Evolutionary conservation across 2,888 invertebrate species (phyloP), one percentile per base, ranked within the genome.

Genomic region (Melangyna quadrimaculata): DNA sequence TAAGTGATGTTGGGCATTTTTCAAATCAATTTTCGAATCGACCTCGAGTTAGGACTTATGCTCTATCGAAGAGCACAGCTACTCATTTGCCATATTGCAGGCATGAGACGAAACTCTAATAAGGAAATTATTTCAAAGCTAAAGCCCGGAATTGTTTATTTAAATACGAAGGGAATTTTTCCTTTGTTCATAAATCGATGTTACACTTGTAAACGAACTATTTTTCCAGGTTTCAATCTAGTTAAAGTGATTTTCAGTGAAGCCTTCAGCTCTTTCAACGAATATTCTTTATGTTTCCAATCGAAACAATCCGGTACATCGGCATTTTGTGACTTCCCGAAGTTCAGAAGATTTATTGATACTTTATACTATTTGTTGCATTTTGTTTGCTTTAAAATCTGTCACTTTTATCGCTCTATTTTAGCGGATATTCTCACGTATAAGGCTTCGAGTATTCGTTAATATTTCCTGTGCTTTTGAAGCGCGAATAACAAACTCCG

Each of bases 31-130:
- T 87, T 67, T 81, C 88, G 22, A 88, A 88, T 82, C 86, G 89
- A 12, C 88, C 88, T 55, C 81, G 89, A 74, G 84, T 88, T 14
- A 78, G 89, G 67, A 86, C 87, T 22, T 88, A 88, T 75, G 88
- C 82, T 29, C 77, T 87, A 35, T 78, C 87, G 8, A 88, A 89
- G 73, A 87, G 81, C 74, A 88, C 86, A 45, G 78, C 71, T 1
- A 75, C 61, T 53, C 81, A 87, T 19, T 84, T 88, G 87, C 87
- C 88, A 40, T 87, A 88, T 53, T 88, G 80, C 53, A 79, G 89
- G 63, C 89, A 89, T 69, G 89, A 89, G 59, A 89, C 89, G 1
- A 89, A 89, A 73, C 80, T 89, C 51, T 89, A 78, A 88, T 89
- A 78, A 88, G 35, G 0, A 3, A 45, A 59, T 22, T 14, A 19